These are phyloP conservation scores for Glyptemys insculpta DNA, from an alignment of 2,797 vertebrate species.

Conservation along the genomic window DNA sequence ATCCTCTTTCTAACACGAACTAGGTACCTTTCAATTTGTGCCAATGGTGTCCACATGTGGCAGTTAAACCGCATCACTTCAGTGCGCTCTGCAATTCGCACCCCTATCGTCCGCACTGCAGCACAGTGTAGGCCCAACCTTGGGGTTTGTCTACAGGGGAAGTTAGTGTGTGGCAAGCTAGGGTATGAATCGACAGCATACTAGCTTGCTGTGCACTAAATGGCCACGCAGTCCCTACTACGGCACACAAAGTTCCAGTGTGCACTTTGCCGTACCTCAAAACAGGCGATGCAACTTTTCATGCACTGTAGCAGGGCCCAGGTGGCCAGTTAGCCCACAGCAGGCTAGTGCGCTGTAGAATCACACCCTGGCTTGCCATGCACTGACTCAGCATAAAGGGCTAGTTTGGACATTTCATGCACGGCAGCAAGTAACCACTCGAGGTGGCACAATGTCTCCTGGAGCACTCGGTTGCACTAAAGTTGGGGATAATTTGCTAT, in stretches of 20 bases:
- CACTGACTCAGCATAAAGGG: no score
- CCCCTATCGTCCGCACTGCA: neutral
- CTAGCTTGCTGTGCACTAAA: neutral
- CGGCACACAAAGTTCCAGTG: neutral
- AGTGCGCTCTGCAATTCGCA: neutral
- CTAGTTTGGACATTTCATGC: neutral
- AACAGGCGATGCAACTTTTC: neutral
- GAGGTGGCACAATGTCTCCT: neutral
- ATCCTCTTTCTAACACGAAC: neutral
- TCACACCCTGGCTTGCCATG: no score
- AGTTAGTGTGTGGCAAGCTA: neutral
- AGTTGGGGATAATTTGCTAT: neutral
- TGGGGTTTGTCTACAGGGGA: neutral
- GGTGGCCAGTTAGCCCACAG: no score
- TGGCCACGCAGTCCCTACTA: neutral
- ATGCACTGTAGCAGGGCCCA: no score
- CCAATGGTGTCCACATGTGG: neutral
- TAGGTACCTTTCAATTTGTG: neutral
- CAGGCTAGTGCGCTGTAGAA: no score
- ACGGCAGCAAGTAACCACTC: rapidly evolving
- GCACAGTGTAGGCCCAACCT: neutral
- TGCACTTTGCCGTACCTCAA: neutral
- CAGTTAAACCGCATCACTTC: neutral
- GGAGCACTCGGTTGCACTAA: neutral
- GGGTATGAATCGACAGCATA: neutral